Percentiles rank a stretch among this genome's conserved stretches.
Evolutionary conservation across 1,140 invertebrate species (phyloP).

Genomic region (Melipona quadrifasciata): DNA sequence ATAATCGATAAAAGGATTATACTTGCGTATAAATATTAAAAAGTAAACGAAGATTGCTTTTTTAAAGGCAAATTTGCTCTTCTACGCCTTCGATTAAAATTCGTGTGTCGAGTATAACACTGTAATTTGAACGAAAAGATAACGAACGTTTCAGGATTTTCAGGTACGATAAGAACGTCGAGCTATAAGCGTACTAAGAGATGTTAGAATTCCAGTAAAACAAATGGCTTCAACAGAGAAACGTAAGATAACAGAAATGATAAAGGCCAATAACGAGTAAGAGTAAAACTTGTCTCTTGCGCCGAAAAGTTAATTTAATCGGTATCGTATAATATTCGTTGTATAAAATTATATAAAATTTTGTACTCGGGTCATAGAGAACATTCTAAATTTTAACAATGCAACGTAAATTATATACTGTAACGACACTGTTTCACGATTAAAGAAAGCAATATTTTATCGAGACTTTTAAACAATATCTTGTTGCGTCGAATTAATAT

Average conservation of each 20-base stretch:
- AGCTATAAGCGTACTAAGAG: background rate
- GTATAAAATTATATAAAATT: too few species aligned
- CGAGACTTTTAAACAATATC: background rate
- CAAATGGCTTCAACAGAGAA: background rate
- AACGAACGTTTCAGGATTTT: background rate
- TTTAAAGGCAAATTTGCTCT: background rate
- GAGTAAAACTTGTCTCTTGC: background rate
- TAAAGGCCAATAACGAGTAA: background rate
- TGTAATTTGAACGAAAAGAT: constrained; percentile 3
- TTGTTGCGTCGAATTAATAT: background rate
- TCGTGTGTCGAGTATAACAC: background rate
- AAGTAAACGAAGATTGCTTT: background rate
- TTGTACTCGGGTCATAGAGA: too few species aligned
- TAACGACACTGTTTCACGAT: too few species aligned
- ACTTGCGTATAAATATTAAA: background rate
- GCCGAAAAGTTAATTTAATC: background rate
- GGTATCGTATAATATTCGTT: too few species aligned
- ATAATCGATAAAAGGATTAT: background rate
- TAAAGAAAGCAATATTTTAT: background rate
- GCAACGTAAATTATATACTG: too few species aligned
- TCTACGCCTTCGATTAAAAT: background rate
- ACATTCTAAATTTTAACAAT: too few species aligned
- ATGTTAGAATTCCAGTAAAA: background rate
- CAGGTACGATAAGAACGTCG: background rate
- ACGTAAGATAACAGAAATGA: background rate